Evolutionary conservation across 2,113 vertebrate species (phyloP), one percentile per base, ranked within the genome.

Genomic region (Lucifuga dentata): DNA sequence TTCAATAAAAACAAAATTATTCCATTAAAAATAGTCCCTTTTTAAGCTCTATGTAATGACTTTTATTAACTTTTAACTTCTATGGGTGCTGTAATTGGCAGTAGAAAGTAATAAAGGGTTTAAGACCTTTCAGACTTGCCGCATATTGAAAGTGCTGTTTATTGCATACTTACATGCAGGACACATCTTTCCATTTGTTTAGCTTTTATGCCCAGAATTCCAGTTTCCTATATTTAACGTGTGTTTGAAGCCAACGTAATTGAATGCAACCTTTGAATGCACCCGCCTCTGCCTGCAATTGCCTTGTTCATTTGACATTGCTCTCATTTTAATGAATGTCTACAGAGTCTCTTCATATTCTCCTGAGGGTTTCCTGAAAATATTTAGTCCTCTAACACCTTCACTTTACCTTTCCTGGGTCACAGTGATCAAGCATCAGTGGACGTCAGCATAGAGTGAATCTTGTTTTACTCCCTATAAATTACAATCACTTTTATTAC

Each of bases 281-380:
- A 63, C 12, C 19, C 32, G n/a, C 40, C 55, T 32, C 24, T 49
- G 15, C 24, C 33, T 73, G 20, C 51, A 55, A 1, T 77, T 55
- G 39, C 41, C 51, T 43, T 19, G 26, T 53, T 81, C 74, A 67
- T 73, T 62, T 70, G 60, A 65, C 69, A 46, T 59, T 15, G 45
- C 46, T 73, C 41, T 76, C 67, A 2, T 66, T 79, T 70, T 76
- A 64, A 76, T 76, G 39, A 82, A 49, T 41, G n/a, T 64, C 61
- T 36, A 43, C 49, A 72, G 49, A 3, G 57, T 57, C 49, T 53
- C n/a, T 64, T n/a, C 36, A 33, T 50, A 29, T 43, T 58, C 73
- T 71, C 60, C 65, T 23, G 45, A 65, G 60, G 40, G 68, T 52
- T 61, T 52, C 24, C 41, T 19, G 16, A 70, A 55, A 45, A 53